Percentiles rank a stretch among this genome's conserved stretches.
phyloP scores from a whole-genome alignment of 1,140 invertebrate genomes.

The Polypedilum vanderplanki region DNA sequence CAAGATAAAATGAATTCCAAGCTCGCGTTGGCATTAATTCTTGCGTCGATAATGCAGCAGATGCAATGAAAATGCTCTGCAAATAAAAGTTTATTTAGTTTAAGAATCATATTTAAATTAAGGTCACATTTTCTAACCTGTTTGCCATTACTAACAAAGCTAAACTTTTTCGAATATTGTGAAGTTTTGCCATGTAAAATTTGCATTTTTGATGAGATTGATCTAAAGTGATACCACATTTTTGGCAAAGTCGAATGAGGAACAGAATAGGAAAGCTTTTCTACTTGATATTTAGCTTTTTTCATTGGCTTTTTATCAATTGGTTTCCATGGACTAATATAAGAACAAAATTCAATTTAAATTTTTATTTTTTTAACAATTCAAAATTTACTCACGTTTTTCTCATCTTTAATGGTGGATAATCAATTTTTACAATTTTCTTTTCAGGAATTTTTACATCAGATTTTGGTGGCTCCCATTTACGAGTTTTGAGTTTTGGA shows the following conservation, averaged over 20 bases:
- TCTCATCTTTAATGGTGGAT: not conserved
- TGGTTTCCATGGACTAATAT: not conserved
- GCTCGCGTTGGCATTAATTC: not conserved
- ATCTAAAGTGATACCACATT: not conserved
- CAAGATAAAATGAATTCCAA: not conserved
- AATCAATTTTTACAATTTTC: not conserved
- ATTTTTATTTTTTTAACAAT: not conserved
- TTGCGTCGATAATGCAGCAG: not conserved
- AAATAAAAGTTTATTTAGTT: not conserved
- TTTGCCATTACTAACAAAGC: slow-evolving; percentile 21
- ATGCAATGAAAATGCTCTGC: not conserved
- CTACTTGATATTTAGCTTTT: not conserved
- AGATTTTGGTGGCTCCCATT: not conserved
- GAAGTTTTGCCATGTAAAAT: not conserved
- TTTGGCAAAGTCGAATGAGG: not conserved
- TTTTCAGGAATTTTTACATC: too few species aligned
- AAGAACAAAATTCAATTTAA: not conserved
- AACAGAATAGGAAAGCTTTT: not conserved
- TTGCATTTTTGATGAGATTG: not conserved
- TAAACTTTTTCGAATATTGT: not conserved
- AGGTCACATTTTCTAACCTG: not conserved
- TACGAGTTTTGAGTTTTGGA: not conserved
- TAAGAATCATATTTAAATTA: not conserved
- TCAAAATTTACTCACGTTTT: not conserved
- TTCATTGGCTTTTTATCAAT: not conserved